These are phyloP conservation scores for Tetranychus piercei DNA, from an alignment of 2,888 invertebrate genomes.

Conservation along the genomic window DNA sequence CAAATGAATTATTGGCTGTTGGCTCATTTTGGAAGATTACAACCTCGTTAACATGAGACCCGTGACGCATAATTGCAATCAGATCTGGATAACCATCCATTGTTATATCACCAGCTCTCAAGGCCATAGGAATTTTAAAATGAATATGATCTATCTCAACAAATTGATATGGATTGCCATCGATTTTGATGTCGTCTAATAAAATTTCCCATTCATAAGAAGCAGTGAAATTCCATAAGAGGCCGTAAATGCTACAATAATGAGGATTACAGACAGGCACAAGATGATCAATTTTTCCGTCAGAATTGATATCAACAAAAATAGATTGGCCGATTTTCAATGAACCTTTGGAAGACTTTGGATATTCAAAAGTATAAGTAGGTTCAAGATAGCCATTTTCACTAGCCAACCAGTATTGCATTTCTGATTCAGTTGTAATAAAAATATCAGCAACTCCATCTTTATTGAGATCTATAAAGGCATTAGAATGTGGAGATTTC, in stretches of 20 bases:
- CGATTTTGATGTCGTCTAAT: conserved; percentile 8
- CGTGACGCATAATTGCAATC: conserved; percentile 46
- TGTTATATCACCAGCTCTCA: conserved; percentile 76
- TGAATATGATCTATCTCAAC: conserved; percentile 31
- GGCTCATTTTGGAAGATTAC: conserved; percentile 39
- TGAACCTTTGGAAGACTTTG: background rate
- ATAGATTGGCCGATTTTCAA: conserved; percentile 10
- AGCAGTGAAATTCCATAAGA: background rate
- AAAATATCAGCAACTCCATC: conserved; percentile 53
- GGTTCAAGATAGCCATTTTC: background rate
- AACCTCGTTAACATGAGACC: conserved; percentile 34
- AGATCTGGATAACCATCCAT: conserved; percentile 91
- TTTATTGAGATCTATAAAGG: conserved; percentile 68
- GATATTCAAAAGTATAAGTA: background rate
- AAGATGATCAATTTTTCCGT: conserved; percentile 16
- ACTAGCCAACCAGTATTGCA: conserved; percentile 22
- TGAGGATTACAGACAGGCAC: conserved; percentile 15
- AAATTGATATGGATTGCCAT: conserved; percentile 7
- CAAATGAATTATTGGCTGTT: background rate
- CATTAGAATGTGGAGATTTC: conserved; percentile 57
- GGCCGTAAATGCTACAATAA: background rate
- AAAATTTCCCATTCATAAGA: conserved; percentile 1
- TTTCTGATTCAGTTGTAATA: conserved; percentile 25
- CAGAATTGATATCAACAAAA: conserved; percentile 17
- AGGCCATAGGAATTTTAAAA: conserved; percentile 35